These are phyloP conservation scores for Gobiocypris rarus DNA, from an alignment of 2,113 vertebrate genomes.

Conservation along the genomic window DNA sequence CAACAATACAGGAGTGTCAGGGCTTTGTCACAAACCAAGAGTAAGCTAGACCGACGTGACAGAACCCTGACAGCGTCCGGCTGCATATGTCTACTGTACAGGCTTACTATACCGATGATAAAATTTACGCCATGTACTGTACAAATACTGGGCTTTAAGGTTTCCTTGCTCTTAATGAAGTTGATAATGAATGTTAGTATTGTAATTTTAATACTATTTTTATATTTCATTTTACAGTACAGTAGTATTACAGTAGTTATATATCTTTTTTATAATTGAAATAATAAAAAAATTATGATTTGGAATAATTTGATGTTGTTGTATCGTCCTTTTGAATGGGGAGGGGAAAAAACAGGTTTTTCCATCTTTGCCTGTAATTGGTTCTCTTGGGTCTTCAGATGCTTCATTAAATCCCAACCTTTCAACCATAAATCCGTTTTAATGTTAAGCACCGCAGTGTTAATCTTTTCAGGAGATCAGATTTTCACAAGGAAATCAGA, in stretches of 20 bases:
- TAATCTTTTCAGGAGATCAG: neutral
- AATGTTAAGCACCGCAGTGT: neutral
- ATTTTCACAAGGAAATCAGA: neutral
- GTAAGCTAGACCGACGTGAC: too few relatives aligned
- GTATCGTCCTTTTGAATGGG: neutral
- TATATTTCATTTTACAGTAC: neutral
- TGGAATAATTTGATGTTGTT: neutral
- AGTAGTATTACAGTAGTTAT: neutral
- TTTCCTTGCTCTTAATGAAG: neutral
- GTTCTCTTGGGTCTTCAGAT: neutral
- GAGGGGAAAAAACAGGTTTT: neutral
- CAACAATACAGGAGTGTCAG: too few relatives aligned
- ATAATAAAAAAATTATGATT: neutral
- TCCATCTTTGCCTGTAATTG: neutral
- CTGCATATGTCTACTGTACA: too few relatives aligned
- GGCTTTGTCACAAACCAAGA: too few relatives aligned
- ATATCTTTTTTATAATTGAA: neutral
- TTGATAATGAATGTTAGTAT: neutral
- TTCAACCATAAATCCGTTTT: neutral
- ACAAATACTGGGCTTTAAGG: neutral
- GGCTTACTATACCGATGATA: too few relatives aligned
- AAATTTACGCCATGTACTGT: too few relatives aligned
- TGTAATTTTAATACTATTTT: neutral
- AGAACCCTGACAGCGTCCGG: too few relatives aligned
- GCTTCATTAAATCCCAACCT: neutral